Evolutionary conservation across 1,140 invertebrate species (phyloP).

Genomic region (Mesaphorura yosii): DNA sequence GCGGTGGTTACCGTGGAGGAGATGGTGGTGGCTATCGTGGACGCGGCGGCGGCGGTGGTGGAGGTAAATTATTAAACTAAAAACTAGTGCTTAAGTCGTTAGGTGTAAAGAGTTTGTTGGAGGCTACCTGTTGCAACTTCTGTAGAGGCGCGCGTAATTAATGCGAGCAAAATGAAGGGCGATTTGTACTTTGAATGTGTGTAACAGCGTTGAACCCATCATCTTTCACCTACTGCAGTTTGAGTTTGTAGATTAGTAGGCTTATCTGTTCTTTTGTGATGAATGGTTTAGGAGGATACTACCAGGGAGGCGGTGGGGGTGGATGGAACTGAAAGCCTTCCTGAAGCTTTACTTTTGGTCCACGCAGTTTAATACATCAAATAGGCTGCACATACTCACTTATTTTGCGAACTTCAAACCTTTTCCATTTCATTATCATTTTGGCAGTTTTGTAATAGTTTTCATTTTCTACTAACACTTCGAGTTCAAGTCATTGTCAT

Average conservation of each 20-base stretch:
- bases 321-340: background rate
- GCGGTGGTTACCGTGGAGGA: conserved; percentile 34
- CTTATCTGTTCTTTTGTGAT: background rate
- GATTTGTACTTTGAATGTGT: background rate
- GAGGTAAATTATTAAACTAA: conserved; percentile 18
- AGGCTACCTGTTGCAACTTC: too few species aligned
- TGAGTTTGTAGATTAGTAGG: background rate
- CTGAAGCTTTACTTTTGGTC: background rate
- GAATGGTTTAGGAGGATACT: background rate
- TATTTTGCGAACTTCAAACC: background rate
- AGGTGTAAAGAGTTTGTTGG: background rate
- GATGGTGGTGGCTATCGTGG: conserved; percentile 38
- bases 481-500: background rate
- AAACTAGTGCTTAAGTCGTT: background rate
- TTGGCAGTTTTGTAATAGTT: background rate
- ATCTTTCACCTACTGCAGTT: background rate
- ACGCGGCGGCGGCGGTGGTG: conserved; percentile 18
- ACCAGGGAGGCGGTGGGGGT: background rate
- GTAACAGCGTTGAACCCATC: background rate
- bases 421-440: background rate
- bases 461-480: background rate
- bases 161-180: background rate
- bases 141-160: too few species aligned
- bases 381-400: background rate
- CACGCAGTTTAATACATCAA: background rate